These are phyloP conservation scores for Acrocyrtus sp. DNA, from an alignment of 2,888 invertebrate species.

Conservation along the genomic window DNA sequence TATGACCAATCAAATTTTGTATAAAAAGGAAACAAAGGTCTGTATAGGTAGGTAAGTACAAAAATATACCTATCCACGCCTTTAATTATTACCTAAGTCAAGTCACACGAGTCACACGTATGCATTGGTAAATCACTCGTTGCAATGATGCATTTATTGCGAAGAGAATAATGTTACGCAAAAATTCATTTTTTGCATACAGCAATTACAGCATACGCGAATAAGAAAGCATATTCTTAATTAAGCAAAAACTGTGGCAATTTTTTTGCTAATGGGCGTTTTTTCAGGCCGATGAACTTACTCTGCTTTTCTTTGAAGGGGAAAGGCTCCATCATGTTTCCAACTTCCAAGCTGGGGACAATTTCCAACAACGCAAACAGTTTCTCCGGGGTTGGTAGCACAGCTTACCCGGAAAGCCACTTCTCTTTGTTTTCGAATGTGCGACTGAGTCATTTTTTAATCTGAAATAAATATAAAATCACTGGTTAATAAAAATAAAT, in stretches of 20 bases:
- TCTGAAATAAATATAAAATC: not conserved
- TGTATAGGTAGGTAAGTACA: too few relatives aligned
- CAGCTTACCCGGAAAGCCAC: slow-evolving; percentile 72
- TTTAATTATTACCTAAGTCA: too few relatives aligned
- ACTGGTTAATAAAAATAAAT: not conserved
- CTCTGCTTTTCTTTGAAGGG: slow-evolving; percentile 66
- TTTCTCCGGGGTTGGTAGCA: slow-evolving; percentile 72
- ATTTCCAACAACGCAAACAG: slow-evolving; percentile 77
- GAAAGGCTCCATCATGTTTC: slow-evolving; percentile 73
- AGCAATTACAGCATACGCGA: not conserved
- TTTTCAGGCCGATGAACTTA: slow-evolving; percentile 29
- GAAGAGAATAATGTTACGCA: too few relatives aligned
- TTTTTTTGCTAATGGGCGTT: too few relatives aligned
- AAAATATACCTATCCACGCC: too few relatives aligned
- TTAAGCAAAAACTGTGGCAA: too few relatives aligned
- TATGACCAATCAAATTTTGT: too few relatives aligned
- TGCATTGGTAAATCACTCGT: too few relatives aligned
- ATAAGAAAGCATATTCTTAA: not conserved
- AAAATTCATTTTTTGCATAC: not conserved
- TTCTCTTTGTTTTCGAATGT: slow-evolving; percentile 28
- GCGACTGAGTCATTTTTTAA: slow-evolving; percentile 20
- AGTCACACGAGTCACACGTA: too few relatives aligned
- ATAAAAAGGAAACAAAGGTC: not conserved
- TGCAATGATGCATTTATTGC: too few relatives aligned
- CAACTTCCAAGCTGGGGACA: slow-evolving; percentile 77